These are phyloP conservation scores for Simalia tracyae DNA, from an alignment of 2,797 vertebrate genomes.

Conservation along the genomic window DNA sequence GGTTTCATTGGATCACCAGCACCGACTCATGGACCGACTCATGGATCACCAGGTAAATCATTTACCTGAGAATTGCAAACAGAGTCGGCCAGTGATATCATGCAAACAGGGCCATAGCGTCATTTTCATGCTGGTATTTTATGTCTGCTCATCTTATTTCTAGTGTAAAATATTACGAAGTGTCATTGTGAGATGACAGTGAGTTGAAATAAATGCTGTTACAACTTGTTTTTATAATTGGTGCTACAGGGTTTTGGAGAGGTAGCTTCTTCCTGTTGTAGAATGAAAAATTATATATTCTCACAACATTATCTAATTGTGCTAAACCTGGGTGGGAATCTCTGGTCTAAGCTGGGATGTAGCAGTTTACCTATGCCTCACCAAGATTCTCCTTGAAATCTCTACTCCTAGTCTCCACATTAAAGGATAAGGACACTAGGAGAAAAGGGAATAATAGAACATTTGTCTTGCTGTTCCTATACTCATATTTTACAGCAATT, in stretches of 20 bases:
- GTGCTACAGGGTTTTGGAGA: not conserved
- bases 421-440: not conserved
- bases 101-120: not conserved
- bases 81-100: not conserved
- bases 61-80: not conserved
- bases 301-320: not conserved
- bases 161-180: constrained; percentile 24
- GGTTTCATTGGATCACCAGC: not conserved
- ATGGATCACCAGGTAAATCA: not conserved
- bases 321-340: not conserved
- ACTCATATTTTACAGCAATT: no score
- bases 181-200: constrained; percentile 24
- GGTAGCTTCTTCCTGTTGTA: not conserved
- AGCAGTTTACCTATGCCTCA: not conserved
- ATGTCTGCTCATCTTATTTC: constrained; percentile 17
- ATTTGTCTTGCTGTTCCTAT: not conserved
- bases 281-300: not conserved
- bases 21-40: not conserved
- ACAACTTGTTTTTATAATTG: constrained; percentile 47
- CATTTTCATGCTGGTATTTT: constrained; percentile 22
- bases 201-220: constrained; percentile 25
- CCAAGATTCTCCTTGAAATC: no score
- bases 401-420: not conserved
- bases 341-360: not conserved
- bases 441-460: not conserved